These are phyloP conservation scores for Ligdia adustata DNA, from an alignment of 2,888 invertebrate species.

Conservation along the genomic window DNA sequence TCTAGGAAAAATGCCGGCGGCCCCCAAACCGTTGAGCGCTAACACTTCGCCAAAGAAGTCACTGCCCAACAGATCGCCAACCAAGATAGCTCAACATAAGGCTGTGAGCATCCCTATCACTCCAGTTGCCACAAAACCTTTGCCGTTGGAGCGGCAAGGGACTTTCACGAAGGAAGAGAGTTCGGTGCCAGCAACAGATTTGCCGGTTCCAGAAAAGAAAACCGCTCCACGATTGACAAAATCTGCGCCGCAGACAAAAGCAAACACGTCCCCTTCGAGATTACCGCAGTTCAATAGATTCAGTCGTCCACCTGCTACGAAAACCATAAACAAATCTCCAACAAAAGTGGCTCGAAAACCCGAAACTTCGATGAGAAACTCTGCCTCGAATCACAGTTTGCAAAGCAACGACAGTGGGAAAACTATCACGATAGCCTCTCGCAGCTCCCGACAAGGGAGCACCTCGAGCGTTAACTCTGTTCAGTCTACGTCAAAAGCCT, in stretches of 20 bases:
- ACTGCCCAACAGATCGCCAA: slow-evolving; percentile 57
- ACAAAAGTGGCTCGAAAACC: slow-evolving; percentile 49
- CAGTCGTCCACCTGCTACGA: slow-evolving; percentile 54
- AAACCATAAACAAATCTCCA: slow-evolving; percentile 50
- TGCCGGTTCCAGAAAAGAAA: slow-evolving; percentile 64
- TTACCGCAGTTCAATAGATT: slow-evolving; percentile 64
- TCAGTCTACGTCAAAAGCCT: slow-evolving; percentile 70
- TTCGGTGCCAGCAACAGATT: slow-evolving; percentile 63
- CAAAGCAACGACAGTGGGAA: slow-evolving; percentile 80
- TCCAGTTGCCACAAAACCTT: slow-evolving; percentile 61
- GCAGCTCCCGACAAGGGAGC: slow-evolving; percentile 67
- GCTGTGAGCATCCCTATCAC: slow-evolving; percentile 47
- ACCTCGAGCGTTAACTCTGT: slow-evolving; percentile 86
- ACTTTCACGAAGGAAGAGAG: slow-evolving; percentile 96
- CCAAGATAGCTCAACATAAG: slow-evolving; percentile 55
- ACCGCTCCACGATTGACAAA: slow-evolving; percentile 46
- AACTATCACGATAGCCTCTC: slow-evolving; percentile 66
- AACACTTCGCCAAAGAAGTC: slow-evolving; percentile 70
- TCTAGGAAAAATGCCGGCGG: slow-evolving; percentile 49
- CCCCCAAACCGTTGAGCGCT: slow-evolving; percentile 54
- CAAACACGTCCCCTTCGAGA: slow-evolving; percentile 74
- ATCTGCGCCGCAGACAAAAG: slow-evolving; percentile 58
- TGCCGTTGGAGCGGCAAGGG: slow-evolving; percentile 91
- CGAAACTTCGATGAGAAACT: slow-evolving; percentile 71
- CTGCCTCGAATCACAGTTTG: slow-evolving; percentile 82